These are phyloP conservation scores for Euwallacea fornicatus DNA, from an alignment of 1,140 invertebrate species.

Conservation along the genomic window DNA sequence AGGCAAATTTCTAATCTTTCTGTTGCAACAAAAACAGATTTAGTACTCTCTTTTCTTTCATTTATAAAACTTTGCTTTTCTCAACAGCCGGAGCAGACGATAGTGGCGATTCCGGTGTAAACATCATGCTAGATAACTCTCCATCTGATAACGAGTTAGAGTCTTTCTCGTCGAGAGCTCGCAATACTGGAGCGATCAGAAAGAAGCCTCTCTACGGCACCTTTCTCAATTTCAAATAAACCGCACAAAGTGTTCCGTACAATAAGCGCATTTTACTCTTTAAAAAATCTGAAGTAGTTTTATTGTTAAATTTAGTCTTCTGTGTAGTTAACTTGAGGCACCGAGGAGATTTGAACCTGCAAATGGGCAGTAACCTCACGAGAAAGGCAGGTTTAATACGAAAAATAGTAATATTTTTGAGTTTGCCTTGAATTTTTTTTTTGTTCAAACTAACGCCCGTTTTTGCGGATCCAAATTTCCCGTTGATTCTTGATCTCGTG, in stretches of 20 bases:
- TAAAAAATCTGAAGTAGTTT: not conserved
- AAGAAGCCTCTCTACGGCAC: slow-evolving; percentile 22
- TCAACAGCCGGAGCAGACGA: slow-evolving; percentile 45
- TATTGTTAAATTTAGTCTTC: not conserved
- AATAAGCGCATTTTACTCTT: not conserved
- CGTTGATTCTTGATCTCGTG: not conserved
- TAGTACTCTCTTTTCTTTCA: no score
- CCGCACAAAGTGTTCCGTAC: not conserved
- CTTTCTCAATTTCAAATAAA: slow-evolving; percentile 22
- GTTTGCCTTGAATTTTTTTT: not conserved
- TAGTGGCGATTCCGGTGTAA: slow-evolving; percentile 50
- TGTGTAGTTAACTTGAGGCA: not conserved
- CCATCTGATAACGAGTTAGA: slow-evolving; percentile 43
- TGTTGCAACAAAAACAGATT: no score
- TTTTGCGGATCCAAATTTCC: not conserved
- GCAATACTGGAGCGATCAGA: slow-evolving; percentile 13
- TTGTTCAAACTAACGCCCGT: not conserved
- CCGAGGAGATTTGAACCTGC: not conserved
- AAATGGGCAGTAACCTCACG: not conserved
- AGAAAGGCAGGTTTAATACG: no score
- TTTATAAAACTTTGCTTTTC: not conserved
- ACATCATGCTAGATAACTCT: slow-evolving; percentile 44
- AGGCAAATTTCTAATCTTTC: no score
- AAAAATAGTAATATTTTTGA: no score
- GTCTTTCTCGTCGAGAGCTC: slow-evolving; percentile 6